Conservation (phyloP, 2,113 vertebrate genomes). For the Bujurquina vittata region DNA sequence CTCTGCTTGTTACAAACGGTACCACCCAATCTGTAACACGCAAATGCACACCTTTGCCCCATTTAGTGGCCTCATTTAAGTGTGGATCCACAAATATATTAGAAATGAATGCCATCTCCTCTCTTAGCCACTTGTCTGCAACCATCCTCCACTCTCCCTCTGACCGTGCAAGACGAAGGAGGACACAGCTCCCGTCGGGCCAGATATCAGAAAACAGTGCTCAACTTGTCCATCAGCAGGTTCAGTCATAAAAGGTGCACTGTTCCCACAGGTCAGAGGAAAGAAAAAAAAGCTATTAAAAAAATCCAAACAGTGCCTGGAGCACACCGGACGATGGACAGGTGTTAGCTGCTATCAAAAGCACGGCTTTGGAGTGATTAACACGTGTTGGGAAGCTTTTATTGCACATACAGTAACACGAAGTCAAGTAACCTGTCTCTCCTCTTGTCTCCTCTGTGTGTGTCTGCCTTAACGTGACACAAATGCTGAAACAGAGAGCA, state of each 20-base stretch:
- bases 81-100: background rate
- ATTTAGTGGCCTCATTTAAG: background rate
- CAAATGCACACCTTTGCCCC: background rate
- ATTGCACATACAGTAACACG: background rate
- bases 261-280: background rate
- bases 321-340: too few relatives aligned
- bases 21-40: background rate
- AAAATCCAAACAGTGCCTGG: background rate
- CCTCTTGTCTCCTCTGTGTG: background rate
- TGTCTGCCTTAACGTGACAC: fast-evolving
- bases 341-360: background rate
- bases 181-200: background rate
- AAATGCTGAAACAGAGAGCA: background rate
- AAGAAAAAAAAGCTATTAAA: background rate
- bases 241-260: background rate
- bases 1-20: background rate
- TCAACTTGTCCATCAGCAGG: background rate
- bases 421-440: background rate
- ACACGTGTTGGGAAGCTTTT: background rate
- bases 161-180: background rate
- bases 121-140: conserved; percentile 1
- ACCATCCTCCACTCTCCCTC: background rate
- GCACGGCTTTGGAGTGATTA: background rate
- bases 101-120: background rate
- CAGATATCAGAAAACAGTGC: background rate